These are phyloP conservation scores for Gymnothorax javanicus DNA, from an alignment of 2,797 vertebrate genomes.

Conservation along the genomic window DNA sequence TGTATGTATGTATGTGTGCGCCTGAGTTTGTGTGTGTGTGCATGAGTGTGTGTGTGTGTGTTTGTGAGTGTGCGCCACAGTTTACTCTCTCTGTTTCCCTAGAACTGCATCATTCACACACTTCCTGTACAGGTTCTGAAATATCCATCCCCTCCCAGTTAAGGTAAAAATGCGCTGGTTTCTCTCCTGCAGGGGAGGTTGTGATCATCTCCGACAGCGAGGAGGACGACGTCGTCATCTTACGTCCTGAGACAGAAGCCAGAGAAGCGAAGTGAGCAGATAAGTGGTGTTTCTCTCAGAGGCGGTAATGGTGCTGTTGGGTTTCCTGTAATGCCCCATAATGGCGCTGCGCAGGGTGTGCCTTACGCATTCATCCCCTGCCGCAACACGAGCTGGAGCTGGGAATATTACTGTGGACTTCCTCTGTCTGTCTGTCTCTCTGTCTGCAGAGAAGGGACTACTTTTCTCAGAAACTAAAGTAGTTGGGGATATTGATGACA, in stretches of 20 bases:
- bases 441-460: no score
- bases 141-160: background rate
- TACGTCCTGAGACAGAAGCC: conserved; percentile 73
- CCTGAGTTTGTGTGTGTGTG: no score
- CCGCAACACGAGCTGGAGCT: no score
- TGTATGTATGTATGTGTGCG: no score
- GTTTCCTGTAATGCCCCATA: background rate
- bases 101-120: background rate
- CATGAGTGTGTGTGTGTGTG: no score
- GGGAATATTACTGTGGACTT: no score
- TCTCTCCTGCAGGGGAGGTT: conserved; percentile 70
- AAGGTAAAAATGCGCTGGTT: background rate
- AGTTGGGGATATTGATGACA: no score
- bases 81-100: background rate
- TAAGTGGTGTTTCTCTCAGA: background rate
- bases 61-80: no score
- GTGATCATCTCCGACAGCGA: conserved; percentile 91
- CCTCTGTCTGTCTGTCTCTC: no score
- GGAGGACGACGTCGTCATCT: conserved; percentile 90
- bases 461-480: no score
- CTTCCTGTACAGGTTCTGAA: background rate
- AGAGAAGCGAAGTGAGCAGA: conserved; percentile 28
- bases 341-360: no score
- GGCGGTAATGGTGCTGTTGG: background rate
- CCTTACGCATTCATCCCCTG: no score